Conservation (phyloP, 2,888 invertebrate species). For the Aelia acuminata region DNA sequence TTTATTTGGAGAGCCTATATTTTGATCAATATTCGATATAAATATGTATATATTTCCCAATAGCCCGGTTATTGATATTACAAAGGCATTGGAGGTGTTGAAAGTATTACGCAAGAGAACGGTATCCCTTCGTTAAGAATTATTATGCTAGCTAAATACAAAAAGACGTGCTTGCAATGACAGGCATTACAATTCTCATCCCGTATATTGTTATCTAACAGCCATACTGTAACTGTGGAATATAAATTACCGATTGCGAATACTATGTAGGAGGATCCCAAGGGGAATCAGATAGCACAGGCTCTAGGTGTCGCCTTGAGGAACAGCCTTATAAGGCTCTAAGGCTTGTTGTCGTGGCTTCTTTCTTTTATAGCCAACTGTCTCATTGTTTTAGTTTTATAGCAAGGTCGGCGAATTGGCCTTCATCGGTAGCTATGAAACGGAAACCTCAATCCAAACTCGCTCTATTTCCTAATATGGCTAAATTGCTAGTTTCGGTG, state of each 20-base stretch:
- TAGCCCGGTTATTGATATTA: not conserved
- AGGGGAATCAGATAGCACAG: not conserved
- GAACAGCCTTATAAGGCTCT: not conserved
- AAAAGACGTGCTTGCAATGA: not conserved
- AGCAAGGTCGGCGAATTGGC: not conserved
- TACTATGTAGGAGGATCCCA: no score
- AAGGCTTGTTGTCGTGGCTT: not conserved
- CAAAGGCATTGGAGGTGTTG: not conserved
- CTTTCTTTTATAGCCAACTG: not conserved
- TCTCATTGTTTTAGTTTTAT: not conserved
- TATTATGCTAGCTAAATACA: not conserved
- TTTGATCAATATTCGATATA: no score
- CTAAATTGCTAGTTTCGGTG: no score
- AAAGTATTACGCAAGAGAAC: not conserved
- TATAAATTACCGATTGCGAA: not conserved
- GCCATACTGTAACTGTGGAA: not conserved
- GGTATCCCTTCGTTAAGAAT: not conserved
- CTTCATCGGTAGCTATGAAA: not conserved
- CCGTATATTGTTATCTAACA: not conserved
- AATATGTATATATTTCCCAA: not conserved
- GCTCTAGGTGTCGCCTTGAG: not conserved
- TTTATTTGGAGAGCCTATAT: no score
- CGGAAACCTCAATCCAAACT: not conserved
- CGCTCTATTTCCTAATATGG: not conserved
- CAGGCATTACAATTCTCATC: not conserved